Percentiles rank a stretch among this genome's conserved stretches.
These are phyloP conservation scores for Agrotis segetum DNA, from an alignment of 2,888 invertebrate species.

Conservation along the genomic window DNA sequence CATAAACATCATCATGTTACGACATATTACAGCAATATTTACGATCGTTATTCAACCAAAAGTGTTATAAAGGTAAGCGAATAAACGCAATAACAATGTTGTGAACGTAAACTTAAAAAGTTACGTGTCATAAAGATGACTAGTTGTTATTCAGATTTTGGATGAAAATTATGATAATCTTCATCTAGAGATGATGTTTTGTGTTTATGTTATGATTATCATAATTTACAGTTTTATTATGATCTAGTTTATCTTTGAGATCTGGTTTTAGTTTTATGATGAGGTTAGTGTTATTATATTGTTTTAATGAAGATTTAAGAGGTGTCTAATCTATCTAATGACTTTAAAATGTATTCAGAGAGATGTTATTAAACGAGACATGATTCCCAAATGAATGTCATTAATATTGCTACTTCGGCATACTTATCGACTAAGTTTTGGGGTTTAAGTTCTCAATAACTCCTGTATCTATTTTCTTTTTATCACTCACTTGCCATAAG, in stretches of 20 bases:
- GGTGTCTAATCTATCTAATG: background rate
- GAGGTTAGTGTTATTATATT: constrained; percentile 4
- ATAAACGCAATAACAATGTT: constrained; percentile 67
- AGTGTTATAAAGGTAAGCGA: constrained; percentile 54
- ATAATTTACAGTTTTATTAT: constrained; percentile 39
- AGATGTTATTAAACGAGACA: background rate
- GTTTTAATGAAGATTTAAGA: background rate
- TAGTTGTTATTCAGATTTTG: constrained; percentile 34
- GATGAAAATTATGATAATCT: constrained; percentile 18
- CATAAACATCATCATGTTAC: constrained; percentile 45
- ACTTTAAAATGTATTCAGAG: background rate
- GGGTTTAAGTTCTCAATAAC: background rate
- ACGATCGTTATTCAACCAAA: constrained; percentile 34
- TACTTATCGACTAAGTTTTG: no score
- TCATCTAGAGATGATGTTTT: constrained; percentile 9
- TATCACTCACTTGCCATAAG: no score
- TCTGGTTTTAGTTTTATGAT: constrained; percentile 14
- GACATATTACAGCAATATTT: constrained; percentile 41
- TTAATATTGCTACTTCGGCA: background rate
- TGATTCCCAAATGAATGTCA: no score
- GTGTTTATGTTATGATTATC: constrained; percentile 28
- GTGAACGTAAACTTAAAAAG: constrained; percentile 54
- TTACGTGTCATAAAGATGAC: constrained; percentile 63
- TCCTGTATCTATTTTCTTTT: background rate
- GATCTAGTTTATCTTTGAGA: constrained; percentile 4